Evolutionary conservation across 2,888 invertebrate genomes (phyloP), one percentile per base, ranked within the genome.

Genomic region (Melieria crassipennis): DNA sequence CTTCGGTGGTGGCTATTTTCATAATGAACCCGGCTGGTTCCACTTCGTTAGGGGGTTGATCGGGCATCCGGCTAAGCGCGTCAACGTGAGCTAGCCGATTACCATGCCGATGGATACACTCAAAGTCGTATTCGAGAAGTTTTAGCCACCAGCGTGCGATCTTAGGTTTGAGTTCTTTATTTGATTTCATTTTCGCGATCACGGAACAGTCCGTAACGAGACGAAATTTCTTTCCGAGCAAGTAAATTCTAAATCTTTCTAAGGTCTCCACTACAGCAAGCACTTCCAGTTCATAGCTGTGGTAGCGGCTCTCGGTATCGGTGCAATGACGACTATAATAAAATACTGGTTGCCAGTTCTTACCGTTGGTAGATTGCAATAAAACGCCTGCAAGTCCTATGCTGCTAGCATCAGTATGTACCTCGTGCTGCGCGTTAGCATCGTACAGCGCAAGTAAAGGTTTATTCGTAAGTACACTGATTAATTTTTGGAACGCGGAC

Each of bases 251-350:
- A 43, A 68, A 68, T 16, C 52, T 42, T 13, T 68, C 62, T 50
- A 55, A n/a, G 7, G 69, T 48, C 16, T 63, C 47, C 4, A 63
- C 56, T 1, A 63, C 63, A n/a, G 69, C 69, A 9, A 63, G 57
- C 10, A 62, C 57, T 48, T 69, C 63, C 3, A 85, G 69, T 62
- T 84, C 81, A 69, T 82, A 83, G 67, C 80, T 80, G 11, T 73
- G 68, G 62, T 79, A 83, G 13, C 63, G n/a, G n/a, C n/a, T n/a
- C n/a, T n/a, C n/a, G n/a, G 63, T 63, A 13, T 48, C 48, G 10
- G 48, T 64, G 30, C 63, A 63, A 47, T 63, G 48, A 7, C 63
- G 63, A 63, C 63, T 63, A 11, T 48, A 64, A 43, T 64, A 64
- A 7, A 64, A 42, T 1, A 16, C 13, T n/a, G 58, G n/a, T 48